phyloP scores from a whole-genome alignment of 2,113 vertebrate species.

The Bothrops jararaca region DNA sequence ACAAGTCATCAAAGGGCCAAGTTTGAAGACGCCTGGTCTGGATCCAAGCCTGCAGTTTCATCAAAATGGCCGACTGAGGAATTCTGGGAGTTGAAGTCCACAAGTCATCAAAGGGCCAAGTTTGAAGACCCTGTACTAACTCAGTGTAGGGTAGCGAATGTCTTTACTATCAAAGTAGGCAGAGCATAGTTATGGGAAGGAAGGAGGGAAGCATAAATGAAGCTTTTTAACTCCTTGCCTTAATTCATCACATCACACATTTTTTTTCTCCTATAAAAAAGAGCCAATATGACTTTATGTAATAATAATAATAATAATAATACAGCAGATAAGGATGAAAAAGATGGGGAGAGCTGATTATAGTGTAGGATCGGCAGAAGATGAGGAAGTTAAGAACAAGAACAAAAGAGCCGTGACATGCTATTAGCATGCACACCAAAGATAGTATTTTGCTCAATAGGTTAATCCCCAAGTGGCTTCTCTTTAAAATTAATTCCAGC shows the following conservation, averaged over 20 bases:
- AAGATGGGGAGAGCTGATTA: conserved; percentile 41
- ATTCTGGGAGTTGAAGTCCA: too few relatives aligned
- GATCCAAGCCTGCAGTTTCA: too few relatives aligned
- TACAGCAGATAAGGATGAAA: conserved; percentile 37
- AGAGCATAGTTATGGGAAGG: neutral
- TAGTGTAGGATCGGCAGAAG: conserved; percentile 51
- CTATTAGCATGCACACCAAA: conserved; percentile 51
- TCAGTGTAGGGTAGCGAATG: neutral
- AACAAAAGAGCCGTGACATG: conserved; percentile 54
- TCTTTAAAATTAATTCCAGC: conserved; percentile 41
- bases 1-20: too few relatives aligned
- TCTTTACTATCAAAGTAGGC: neutral
- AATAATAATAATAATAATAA: conserved; percentile 38
- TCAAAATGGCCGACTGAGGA: too few relatives aligned
- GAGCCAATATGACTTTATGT: conserved; percentile 6
- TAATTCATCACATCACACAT: neutral
- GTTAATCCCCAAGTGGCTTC: conserved; percentile 39
- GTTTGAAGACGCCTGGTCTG: too few relatives aligned
- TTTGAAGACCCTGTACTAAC: neutral
- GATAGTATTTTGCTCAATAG: conserved; percentile 63
- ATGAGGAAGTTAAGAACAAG: conserved; percentile 19
- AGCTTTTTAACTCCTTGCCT: conserved; percentile 6
- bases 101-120: too few relatives aligned
- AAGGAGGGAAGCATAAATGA: neutral
- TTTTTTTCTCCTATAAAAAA: conserved; percentile 27